Percentiles rank a stretch among this genome's conserved stretches.
These are phyloP conservation scores for Stomatorhinus ivindoensis DNA, from an alignment of 2,113 vertebrate species.

Conservation along the genomic window DNA sequence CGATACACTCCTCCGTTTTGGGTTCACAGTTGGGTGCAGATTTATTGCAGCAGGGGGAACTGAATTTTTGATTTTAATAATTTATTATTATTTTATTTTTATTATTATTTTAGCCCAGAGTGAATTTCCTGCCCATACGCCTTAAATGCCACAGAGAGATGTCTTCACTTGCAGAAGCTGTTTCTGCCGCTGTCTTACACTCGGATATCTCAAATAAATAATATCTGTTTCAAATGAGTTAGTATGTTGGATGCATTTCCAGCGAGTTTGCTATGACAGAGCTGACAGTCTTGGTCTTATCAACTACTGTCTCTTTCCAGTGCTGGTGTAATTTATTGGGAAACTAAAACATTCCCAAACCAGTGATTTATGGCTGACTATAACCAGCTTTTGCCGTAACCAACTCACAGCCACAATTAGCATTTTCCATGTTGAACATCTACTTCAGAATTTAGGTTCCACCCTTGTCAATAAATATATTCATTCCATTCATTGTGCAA, in stretches of 20 bases:
- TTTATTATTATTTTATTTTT: too few species aligned
- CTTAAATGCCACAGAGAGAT: background rate
- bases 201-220: background rate
- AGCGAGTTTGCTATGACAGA: background rate
- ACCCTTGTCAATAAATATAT: background rate
- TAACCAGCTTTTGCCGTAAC: background rate
- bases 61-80: background rate
- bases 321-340: background rate
- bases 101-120: background rate
- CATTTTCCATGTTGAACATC: background rate
- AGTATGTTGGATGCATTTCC: background rate
- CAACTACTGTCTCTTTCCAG: background rate
- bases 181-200: background rate
- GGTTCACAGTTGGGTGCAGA: background rate
- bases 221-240: background rate
- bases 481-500: background rate
- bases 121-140: background rate
- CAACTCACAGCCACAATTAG: background rate
- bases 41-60: background rate
- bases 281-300: background rate
- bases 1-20: background rate
- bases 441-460: background rate
- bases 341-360: background rate
- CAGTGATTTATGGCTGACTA: background rate
- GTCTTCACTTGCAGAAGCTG: too few species aligned